Conservation (phyloP, 2,888 invertebrate genomes). For the Odontomyia ornata region DNA sequence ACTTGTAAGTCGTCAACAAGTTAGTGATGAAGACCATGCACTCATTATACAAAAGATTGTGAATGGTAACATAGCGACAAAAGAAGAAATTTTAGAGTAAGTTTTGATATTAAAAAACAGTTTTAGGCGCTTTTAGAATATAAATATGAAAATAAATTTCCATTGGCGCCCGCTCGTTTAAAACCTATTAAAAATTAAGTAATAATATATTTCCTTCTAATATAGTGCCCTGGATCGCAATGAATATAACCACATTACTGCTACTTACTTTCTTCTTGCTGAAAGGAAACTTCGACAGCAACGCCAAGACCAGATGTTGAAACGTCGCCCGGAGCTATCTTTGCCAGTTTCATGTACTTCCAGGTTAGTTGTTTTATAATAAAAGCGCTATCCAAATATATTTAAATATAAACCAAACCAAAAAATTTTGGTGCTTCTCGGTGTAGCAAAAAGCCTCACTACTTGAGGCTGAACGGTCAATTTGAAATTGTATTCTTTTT, state of each 20-base stretch:
- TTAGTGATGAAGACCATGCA: constrained; percentile 90
- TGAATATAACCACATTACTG: constrained; percentile 98
- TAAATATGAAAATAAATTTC: no score
- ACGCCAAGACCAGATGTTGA: constrained; percentile 71
- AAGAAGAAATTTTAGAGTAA: constrained; percentile 92
- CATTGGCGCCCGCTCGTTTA: no score
- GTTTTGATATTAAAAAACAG: constrained; percentile 55
- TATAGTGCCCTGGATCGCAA: constrained; percentile 88
- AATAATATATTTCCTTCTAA: constrained; percentile 47
- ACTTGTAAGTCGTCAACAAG: constrained; percentile 86
- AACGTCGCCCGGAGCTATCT: constrained; percentile 56
- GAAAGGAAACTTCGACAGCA: constrained; percentile 88
- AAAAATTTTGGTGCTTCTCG: neutral
- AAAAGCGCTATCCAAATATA: constrained; percentile 41
- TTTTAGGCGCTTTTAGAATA: no score
- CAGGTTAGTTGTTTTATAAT: constrained; percentile 53
- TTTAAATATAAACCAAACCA: constrained; percentile 19
- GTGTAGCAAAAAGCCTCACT: no score
- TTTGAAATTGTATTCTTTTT: no score
- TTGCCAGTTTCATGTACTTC: constrained; percentile 54
- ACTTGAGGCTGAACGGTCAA: neutral
- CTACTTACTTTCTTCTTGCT: constrained; percentile 95
- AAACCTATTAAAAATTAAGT: no score
- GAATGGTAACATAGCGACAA: constrained; percentile 91
- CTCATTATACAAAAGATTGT: constrained; percentile 96